Conservation (phyloP, 1,140 invertebrate species). For the Berghia stephanieae region DNA sequence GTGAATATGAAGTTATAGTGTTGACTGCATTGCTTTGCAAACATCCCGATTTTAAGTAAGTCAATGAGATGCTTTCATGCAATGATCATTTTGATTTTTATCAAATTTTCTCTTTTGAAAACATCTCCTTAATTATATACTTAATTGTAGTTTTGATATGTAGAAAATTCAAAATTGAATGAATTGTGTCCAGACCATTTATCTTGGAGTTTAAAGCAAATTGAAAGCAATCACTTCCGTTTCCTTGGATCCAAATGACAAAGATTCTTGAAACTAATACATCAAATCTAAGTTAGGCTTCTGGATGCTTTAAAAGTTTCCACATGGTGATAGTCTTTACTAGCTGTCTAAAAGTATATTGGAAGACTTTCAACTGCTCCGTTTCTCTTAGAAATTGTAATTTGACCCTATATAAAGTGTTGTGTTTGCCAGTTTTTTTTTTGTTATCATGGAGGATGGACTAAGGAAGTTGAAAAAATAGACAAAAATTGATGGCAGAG, state of each 20-base stretch:
- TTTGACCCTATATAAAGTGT: too few relatives aligned
- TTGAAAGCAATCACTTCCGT: too few relatives aligned
- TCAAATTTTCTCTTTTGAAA: background rate
- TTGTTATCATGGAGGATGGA: background rate
- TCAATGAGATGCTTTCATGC: background rate
- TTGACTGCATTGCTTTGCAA: slow-evolving; percentile 84
- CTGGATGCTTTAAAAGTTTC: too few relatives aligned
- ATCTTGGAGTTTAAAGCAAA: too few relatives aligned
- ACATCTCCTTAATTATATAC: background rate
- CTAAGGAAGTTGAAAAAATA: background rate
- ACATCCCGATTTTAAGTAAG: slow-evolving; percentile 86
- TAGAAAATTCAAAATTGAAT: background rate
- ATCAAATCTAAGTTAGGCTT: too few relatives aligned
- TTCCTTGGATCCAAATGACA: too few relatives aligned
- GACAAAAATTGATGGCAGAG: background rate
- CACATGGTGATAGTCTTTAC: too few relatives aligned
- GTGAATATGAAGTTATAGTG: slow-evolving; percentile 78
- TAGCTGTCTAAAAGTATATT: background rate
- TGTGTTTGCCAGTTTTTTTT: background rate
- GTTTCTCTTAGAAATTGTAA: background rate
- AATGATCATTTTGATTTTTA: background rate
- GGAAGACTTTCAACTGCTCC: background rate
- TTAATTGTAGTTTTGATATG: background rate
- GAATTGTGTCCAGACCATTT: background rate
- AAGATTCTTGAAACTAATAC: too few relatives aligned